Evolutionary conservation across 2,113 vertebrate genomes (phyloP).

Genomic region (Gavialis gangeticus): DNA sequence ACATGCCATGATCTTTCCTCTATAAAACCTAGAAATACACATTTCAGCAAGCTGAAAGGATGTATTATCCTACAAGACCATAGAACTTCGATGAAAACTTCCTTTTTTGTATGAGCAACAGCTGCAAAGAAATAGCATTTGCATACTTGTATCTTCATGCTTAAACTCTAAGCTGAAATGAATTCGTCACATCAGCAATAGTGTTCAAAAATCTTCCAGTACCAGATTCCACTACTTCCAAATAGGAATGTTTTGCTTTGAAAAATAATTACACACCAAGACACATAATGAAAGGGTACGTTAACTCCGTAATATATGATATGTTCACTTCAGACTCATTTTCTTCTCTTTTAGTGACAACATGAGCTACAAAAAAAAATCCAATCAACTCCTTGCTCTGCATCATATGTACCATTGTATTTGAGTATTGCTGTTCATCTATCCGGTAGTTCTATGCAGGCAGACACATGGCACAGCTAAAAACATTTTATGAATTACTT

Average conservation of each 20-base stretch:
- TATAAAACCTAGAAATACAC: neutral
- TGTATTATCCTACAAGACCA: neutral
- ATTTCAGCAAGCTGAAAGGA: fast-evolving
- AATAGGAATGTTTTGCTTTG: neutral
- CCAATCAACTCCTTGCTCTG: neutral
- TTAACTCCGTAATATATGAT: neutral
- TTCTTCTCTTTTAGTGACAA: neutral
- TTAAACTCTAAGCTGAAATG: neutral
- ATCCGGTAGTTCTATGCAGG: neutral
- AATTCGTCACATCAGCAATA: neutral
- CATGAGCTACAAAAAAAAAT: neutral
- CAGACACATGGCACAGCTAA: neutral
- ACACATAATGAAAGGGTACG: neutral
- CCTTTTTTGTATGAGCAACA: neutral
- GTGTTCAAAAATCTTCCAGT: neutral
- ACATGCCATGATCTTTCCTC: neutral
- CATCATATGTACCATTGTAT: neutral
- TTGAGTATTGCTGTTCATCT: neutral
- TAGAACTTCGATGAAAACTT: neutral
- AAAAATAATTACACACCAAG: neutral
- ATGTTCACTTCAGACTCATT: neutral
- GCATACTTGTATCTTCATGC: neutral
- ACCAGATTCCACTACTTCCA: neutral
- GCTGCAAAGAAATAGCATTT: neutral
- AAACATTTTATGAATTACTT: neutral